Evolutionary conservation across 2,113 vertebrate species (phyloP).

Genomic region (Eonycteris spelaea): DNA sequence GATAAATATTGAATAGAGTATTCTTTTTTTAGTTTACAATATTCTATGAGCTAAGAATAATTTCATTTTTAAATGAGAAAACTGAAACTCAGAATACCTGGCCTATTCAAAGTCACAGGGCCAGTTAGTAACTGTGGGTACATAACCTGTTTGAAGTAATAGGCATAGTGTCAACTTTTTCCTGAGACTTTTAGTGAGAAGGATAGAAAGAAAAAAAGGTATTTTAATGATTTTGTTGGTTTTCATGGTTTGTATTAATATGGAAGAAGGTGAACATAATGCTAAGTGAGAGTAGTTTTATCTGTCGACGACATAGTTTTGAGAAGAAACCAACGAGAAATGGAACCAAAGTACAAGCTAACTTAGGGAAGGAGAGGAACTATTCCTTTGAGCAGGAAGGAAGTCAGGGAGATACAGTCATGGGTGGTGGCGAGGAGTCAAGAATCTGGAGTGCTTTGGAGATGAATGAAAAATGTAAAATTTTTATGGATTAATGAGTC

Average conservation of each 20-base stretch:
- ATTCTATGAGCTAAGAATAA: not conserved
- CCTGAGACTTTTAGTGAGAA: not conserved
- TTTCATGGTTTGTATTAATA: not conserved
- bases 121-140: not conserved
- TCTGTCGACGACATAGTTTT: not conserved
- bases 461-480: not conserved
- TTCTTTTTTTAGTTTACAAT: not conserved
- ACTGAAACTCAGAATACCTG: not conserved
- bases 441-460: not conserved
- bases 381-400: not conserved
- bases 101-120: not conserved
- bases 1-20: not conserved
- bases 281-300: not conserved
- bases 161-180: not conserved
- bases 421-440: too few relatives aligned
- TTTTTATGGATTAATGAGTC: not conserved
- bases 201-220: not conserved
- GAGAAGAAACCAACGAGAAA: not conserved
- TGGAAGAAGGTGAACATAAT: not conserved
- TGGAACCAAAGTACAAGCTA: not conserved
- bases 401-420: not conserved
- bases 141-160: not conserved
- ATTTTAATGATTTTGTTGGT: not conserved
- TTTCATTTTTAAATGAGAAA: not conserved
- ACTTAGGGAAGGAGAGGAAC: not conserved